Evolutionary conservation across 1,140 invertebrate species (phyloP), one percentile per base, ranked within the genome.

Genomic region (Plectrocnemia conspersa): DNA sequence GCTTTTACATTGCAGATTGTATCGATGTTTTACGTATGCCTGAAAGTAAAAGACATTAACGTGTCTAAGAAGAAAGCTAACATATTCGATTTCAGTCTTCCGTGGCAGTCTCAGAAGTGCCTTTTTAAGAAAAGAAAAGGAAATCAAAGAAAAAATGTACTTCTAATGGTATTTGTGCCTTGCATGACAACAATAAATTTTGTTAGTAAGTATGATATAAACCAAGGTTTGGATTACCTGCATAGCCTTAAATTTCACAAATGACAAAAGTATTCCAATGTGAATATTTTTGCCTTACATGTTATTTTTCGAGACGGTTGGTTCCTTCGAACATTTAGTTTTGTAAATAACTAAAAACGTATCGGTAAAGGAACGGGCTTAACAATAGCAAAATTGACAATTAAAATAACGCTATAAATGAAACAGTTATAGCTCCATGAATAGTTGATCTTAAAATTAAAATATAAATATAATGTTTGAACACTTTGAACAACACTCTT

Each of bases 121-220:
- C 52, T 76, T 19, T 25, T 70, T 18, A 64, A 65, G 40, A 63
- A 61, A 5, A 61, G 72, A 19, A 69, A 74, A 2, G 72, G 67
- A 9, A 53, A 67, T 53, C 69, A 65, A 49, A 58, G 72, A 29
- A 62, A 62, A 4, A 70, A 70, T 44, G 70, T 76, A 33, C 22
- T 72, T 5, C 61, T 74, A 0, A 73, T 76, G 71, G 36, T 74
- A 22, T 46, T 71, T 1, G 68, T 74, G 0, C 67, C 67, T 1
- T 63, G 73, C 22, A 68, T 66, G 7, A 70, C 72, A 57, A 64
- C 69, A 29, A 65, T 74, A 53, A 41, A 70, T 15, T 57, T 73
- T n/a, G 69, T 68, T 49, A 69, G 73, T 73, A 63, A 58, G 58
- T 19, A 42, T 19, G 18, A 5, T 7, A 16, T 32, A 29, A 7